phyloP scores from a whole-genome alignment of 2,797 vertebrate species.

The Hafferia zeledoni region DNA sequence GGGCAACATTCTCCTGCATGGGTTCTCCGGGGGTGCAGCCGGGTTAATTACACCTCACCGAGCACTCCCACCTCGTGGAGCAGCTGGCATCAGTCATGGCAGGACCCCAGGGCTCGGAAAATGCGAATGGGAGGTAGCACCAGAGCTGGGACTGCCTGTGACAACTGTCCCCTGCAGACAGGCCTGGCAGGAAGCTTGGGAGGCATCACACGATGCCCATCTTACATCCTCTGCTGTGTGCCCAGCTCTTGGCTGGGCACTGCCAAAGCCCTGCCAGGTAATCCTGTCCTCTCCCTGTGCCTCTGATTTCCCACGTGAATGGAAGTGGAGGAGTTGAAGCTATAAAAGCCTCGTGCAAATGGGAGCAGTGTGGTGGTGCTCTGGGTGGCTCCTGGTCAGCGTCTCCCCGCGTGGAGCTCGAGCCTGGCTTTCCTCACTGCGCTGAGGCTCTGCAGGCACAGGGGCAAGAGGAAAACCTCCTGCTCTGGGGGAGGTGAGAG shows the following conservation, averaged over 20 bases:
- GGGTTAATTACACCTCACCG: conserved; percentile 44
- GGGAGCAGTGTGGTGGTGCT: not conserved
- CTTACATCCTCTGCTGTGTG: rapidly evolving
- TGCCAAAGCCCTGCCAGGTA: not conserved
- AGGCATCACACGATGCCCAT: rapidly evolving
- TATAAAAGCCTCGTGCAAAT: not conserved
- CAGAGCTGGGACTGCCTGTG: not conserved
- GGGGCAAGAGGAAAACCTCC: not conserved
- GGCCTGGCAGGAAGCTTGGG: not conserved
- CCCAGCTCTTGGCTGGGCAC: not conserved
- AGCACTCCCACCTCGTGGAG: not conserved
- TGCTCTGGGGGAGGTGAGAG: not conserved
- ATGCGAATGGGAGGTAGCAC: not conserved
- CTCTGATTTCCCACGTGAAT: not conserved
- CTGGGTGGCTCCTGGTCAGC: not conserved
- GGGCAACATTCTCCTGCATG: conserved; percentile 45
- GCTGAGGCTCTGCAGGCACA: not conserved
- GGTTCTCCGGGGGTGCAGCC: not conserved
- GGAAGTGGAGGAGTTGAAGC: not conserved
- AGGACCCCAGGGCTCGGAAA: not conserved
- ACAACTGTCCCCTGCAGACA: not conserved
- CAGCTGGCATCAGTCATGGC: not conserved
- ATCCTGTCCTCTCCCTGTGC: not conserved
- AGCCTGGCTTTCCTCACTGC: not conserved
- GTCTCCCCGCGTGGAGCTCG: not conserved